A percentile compares a stretch with the other conserved stretches of the same genome.
phyloP scores from a whole-genome alignment of 2,113 vertebrate genomes.

The Gavialis gangeticus region DNA sequence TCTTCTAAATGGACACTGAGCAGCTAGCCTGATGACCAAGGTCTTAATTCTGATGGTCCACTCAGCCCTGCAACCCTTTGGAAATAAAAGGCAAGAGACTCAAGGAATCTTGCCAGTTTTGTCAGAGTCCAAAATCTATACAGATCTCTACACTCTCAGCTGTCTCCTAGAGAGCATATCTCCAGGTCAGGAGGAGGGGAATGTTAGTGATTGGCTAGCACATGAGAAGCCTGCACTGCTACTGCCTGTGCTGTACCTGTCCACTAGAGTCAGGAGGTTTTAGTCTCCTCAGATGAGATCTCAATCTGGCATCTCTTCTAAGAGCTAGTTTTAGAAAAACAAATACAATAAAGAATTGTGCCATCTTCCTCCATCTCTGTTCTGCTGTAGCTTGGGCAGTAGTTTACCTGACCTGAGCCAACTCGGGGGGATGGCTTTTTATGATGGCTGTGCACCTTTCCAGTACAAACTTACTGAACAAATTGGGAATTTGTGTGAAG shows the following conservation, averaged over 20 bases:
- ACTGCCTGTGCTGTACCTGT: not conserved
- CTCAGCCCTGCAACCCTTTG: not conserved
- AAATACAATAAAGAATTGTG: not conserved
- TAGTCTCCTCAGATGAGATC: conserved; percentile 26
- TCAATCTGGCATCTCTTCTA: conserved; percentile 35
- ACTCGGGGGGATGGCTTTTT: conserved; percentile 1
- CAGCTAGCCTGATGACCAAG: not conserved
- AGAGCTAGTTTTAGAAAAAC: conserved; percentile 30
- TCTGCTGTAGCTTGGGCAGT: conserved; percentile 12
- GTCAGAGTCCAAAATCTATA: conserved; percentile 20
- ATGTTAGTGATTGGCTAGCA: not conserved
- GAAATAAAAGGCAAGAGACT: conserved; percentile 8
- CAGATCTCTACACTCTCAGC: not conserved
- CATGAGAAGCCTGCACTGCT: conserved; percentile 4
- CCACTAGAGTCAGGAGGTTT: not conserved
- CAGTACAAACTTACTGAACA: conserved; percentile 30
- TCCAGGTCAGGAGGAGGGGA: not conserved
- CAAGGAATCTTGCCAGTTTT: conserved; percentile 9
- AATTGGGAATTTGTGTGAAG: conserved; percentile 9
- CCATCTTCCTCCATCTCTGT: conserved; percentile 16
- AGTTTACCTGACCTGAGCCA: not conserved
- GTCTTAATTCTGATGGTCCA: not conserved
- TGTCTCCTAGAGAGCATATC: not conserved
- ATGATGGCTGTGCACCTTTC: conserved; percentile 30
- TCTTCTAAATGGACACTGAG: not conserved